phyloP scores from a whole-genome alignment of 2,797 vertebrate genomes.

The Peromyscus nudipes region DNA sequence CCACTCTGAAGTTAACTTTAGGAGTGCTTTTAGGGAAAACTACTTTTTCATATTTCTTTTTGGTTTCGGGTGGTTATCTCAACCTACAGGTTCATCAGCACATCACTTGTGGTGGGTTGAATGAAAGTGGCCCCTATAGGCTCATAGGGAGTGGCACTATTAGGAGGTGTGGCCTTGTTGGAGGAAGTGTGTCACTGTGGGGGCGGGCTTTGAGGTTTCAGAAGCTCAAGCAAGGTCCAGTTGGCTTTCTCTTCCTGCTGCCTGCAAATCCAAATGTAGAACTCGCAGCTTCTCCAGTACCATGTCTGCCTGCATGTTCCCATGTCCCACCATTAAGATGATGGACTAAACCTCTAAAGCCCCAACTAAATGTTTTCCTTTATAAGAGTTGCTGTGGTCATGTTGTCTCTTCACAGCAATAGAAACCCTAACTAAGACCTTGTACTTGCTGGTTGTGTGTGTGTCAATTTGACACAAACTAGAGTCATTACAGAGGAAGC shows the following conservation, averaged over 20 bases:
- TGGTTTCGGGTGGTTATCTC: not conserved
- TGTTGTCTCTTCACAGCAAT: not conserved
- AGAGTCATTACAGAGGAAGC: not conserved
- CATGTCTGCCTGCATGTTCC: not conserved
- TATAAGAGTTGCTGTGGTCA: not conserved
- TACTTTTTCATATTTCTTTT: conserved; percentile 22
- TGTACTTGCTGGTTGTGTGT: not conserved
- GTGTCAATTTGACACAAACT: not conserved
- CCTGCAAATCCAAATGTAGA: not conserved
- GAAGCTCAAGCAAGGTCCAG: not conserved
- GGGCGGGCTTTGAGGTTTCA: not conserved
- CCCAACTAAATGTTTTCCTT: not conserved
- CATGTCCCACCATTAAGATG: not conserved
- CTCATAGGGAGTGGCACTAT: not conserved
- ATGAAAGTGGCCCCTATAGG: not conserved
- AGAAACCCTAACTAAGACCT: not conserved
- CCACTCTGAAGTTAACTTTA: conserved; percentile 12
- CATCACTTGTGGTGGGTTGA: not conserved
- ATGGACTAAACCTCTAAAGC: not conserved
- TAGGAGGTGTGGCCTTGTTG: not conserved
- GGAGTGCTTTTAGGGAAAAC: not conserved
- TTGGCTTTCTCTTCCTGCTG: not conserved
- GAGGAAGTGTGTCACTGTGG: not conserved
- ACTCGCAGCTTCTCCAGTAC: not conserved
- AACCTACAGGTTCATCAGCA: not conserved